Conservation (phyloP, 2,797 vertebrate species). For the Chelidonichthys spinosus region DNA sequence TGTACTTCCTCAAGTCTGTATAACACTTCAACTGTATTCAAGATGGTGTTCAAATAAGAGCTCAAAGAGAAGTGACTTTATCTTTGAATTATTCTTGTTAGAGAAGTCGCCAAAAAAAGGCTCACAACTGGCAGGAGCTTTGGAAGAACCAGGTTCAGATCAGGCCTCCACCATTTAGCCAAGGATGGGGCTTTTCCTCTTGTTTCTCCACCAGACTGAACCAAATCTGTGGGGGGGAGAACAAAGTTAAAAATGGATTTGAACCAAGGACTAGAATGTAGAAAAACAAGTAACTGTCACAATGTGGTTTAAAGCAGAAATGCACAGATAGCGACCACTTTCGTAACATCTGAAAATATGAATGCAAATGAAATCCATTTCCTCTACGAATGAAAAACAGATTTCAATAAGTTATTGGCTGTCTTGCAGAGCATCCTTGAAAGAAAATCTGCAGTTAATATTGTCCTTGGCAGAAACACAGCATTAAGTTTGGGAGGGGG, state of each 20-base stretch:
- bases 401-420: conserved; percentile 71
- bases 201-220: conserved; percentile 36
- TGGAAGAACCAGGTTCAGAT: conserved; percentile 62
- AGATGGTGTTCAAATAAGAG: conserved; percentile 16
- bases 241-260: neutral
- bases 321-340: conserved; percentile 10
- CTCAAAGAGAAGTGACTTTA: conserved; percentile 19
- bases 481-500: conserved; percentile 40
- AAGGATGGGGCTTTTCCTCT: conserved; percentile 52
- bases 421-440: conserved; percentile 43
- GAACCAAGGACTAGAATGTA: neutral
- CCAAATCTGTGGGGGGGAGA: conserved; percentile 47
- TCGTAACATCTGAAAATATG: conserved; percentile 27
- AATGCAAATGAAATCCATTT: conserved; percentile 62
- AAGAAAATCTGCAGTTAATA: conserved; percentile 71
- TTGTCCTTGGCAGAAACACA: conserved; percentile 64
- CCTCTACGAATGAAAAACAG: conserved; percentile 73
- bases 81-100: conserved; percentile 16
- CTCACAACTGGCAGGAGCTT: conserved; percentile 56
- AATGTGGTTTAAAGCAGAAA: conserved; percentile 9
- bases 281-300: neutral
- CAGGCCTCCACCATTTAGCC: conserved; percentile 58
- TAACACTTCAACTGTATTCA: conserved; percentile 27
- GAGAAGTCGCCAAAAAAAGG: conserved; percentile 53
- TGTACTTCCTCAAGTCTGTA: conserved; percentile 17